Evolutionary conservation across 2,797 vertebrate species (phyloP).

Genomic region (Myripristis murdjan): DNA sequence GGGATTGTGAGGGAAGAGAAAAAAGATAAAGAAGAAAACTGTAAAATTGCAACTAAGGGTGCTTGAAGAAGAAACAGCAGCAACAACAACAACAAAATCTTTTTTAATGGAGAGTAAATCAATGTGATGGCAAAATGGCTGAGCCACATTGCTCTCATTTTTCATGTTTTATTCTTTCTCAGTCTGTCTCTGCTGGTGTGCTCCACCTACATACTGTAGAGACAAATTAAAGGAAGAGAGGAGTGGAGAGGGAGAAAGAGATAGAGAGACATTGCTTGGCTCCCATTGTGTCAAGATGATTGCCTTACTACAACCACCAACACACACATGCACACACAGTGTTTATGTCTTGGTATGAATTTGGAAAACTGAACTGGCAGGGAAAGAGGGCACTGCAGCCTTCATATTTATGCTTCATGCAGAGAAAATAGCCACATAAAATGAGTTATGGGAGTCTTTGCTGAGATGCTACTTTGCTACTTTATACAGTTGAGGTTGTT

Average conservation of each 20-base stretch:
- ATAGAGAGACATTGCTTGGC: constrained; percentile 58
- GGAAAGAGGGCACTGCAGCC: constrained; percentile 8
- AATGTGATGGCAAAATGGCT: constrained; percentile 48
- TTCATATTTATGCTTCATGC: constrained; percentile 7
- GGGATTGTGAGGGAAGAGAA: neutral
- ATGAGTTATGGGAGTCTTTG: constrained; percentile 19
- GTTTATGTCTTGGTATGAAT: constrained; percentile 35
- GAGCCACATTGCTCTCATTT: constrained; percentile 45
- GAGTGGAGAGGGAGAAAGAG: constrained; percentile 22
- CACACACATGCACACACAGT: constrained; percentile 22
- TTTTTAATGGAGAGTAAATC: constrained; percentile 47
- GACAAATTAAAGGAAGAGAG: constrained; percentile 46
- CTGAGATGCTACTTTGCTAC: constrained; percentile 3
- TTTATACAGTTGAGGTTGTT: too few species aligned
- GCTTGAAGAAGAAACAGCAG: constrained; percentile 5
- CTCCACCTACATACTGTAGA: constrained; percentile 63
- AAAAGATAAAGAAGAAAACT: constrained; percentile 24
- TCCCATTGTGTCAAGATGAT: constrained; percentile 53
- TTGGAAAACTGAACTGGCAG: constrained; percentile 28
- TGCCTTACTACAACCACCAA: constrained; percentile 14
- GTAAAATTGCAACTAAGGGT: constrained; percentile 11
- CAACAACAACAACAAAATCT: constrained; percentile 6
- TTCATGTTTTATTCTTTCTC: constrained; percentile 48
- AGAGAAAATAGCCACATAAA: constrained; percentile 15
- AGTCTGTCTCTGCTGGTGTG: constrained; percentile 44